phyloP scores from a whole-genome alignment of 2,113 vertebrate species.

The Vimba vimba region DNA sequence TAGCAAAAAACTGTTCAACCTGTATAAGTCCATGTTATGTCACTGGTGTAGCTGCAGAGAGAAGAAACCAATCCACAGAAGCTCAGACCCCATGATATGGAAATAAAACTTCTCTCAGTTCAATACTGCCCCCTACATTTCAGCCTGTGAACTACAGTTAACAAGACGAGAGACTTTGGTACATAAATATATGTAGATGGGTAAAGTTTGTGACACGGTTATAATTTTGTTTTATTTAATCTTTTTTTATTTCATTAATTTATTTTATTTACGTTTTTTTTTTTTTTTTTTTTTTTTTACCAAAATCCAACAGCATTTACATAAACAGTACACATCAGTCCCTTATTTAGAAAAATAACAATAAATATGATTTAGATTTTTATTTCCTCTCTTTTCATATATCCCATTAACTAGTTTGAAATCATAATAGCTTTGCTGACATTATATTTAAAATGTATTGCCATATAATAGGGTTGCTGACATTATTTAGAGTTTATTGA shows the following conservation, averaged over 20 bases:
- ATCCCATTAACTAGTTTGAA: conserved; percentile 1
- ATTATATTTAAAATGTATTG: conserved; percentile 6
- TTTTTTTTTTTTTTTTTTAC: neutral
- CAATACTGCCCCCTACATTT: conserved; percentile 61
- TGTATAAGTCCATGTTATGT: neutral
- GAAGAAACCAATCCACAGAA: neutral
- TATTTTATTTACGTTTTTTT: neutral
- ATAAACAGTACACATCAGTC: neutral
- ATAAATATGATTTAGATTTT: neutral
- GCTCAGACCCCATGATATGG: neutral
- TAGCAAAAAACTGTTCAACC: neutral
- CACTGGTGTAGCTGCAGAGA: conserved; percentile 13
- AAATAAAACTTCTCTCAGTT: conserved; percentile 47
- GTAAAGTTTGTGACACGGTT: neutral
- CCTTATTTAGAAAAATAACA: neutral
- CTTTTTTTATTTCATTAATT: neutral
- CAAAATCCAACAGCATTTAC: neutral
- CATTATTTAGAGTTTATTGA: conserved; percentile 11
- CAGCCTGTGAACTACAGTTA: neutral
- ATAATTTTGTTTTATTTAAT: neutral
- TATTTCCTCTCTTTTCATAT: neutral
- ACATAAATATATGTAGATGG: neutral
- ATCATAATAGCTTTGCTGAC: neutral
- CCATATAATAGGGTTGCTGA: conserved; percentile 5
- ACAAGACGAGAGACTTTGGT: neutral